Base-by-base conservation (phyloP, 1,140 invertebrate genomes). In the Scylla paramamosain region DNA sequence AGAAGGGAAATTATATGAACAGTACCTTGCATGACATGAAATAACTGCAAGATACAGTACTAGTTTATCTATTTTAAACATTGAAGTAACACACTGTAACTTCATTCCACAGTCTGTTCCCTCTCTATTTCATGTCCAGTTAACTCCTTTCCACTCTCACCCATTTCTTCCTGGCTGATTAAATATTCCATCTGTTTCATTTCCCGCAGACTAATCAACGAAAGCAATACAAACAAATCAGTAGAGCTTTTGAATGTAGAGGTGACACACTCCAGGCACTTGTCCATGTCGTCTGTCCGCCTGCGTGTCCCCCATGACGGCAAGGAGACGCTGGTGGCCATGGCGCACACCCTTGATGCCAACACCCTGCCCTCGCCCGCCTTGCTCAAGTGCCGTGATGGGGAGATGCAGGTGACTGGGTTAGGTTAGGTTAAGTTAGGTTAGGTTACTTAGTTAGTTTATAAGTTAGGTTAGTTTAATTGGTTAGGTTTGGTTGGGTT, bases 341-440 rank as follows among this genome's bases (percentile, higher is more conserved):
- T 95, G 10, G 91, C 94, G 7, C 94, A 95, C 91, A 95, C 94
- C 59, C 94, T 95, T 67, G 91, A 95, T 89, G 83, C 90, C 48
- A 95, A 95, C 52, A 95, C 91, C 10, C 32, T 95, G n/a, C 94
- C 94, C 14, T 95, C 94, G 1, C 94, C 94, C 28, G 94, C 94
- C 31, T 29, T 91, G 28, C 94, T 95, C 46, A 95, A 95, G 90
- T 92, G 82, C 52, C 90, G n/a, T 10, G 29, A 86, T 32, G 29
- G 20, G 25, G 29, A 82, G n/a, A 32, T 6, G 1, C 59, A 77
- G 67, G 91, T 92, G 67, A 2, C 6, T 1, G n/a, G 67, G 67
- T n/a, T 25, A 77, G 52, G 0, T 20, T 20, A 59, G 52, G 10
- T 20, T 59, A 4, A 48, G 46, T 48, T 48, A 14, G 46, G 46